A percentile compares a stretch with the other conserved stretches of the same genome.
Evolutionary conservation across 2,888 invertebrate genomes (phyloP).

Genomic region (Drosophila mimetica): DNA sequence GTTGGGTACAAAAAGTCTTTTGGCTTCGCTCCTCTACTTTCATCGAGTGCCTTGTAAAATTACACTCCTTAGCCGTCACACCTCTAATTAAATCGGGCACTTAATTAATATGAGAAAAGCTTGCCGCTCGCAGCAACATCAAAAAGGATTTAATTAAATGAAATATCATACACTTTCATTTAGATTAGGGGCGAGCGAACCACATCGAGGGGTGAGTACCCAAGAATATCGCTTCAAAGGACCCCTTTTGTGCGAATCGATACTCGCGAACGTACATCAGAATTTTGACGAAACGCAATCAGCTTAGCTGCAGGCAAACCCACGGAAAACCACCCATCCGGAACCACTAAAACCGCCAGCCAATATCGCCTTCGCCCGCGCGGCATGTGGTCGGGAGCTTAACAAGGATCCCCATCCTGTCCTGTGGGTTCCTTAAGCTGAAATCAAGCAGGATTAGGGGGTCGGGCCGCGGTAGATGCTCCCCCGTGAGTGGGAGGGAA

Average conservation of each 20-base stretch:
- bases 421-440: constrained; percentile 34
- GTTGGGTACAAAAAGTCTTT: not conserved
- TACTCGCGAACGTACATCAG: constrained; percentile 46
- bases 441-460: constrained; percentile 35
- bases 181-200: constrained; percentile 42
- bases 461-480: not conserved
- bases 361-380: constrained; percentile 44
- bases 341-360: constrained; percentile 56
- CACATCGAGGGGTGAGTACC: constrained; percentile 6
- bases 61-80: constrained; percentile 9
- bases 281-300: constrained; percentile 75
- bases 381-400: constrained; percentile 56
- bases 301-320: constrained; percentile 72
- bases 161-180: constrained; percentile 66
- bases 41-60: constrained; percentile 7
- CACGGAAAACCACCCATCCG: constrained; percentile 30
- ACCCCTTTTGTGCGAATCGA: constrained; percentile 55
- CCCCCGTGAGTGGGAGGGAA: constrained; percentile 1
- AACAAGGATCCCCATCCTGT: constrained; percentile 28
- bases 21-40: not conserved
- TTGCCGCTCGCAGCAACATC: constrained; percentile 55
- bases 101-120: constrained; percentile 55
- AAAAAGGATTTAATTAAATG: constrained; percentile 72
- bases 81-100: constrained; percentile 48
- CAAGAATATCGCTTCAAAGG: constrained; percentile 59